A percentile compares a stretch with the other conserved stretches of the same genome.
phyloP scores from a whole-genome alignment of 30 jellyfish, hydroid and myxozoan species.

The Aurelia sp. region DNA sequence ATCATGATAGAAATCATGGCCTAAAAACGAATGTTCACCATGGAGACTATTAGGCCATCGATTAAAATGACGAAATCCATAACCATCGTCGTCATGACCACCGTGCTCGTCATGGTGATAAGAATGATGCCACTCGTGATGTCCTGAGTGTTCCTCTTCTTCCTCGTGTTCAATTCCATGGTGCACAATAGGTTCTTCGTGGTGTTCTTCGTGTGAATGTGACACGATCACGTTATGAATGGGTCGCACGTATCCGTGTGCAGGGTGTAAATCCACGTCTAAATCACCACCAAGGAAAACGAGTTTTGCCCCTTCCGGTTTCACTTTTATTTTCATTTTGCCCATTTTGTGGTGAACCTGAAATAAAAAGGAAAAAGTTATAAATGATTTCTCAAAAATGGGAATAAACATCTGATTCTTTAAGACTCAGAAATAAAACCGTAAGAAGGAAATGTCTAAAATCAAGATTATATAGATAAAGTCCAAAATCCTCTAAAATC shows the following conservation, averaged over 20 bases:
- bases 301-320: constrained; percentile 96
- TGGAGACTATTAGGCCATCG: constrained; percentile 65
- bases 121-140: constrained; percentile 65
- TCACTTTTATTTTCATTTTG: constrained; percentile 88
- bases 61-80: constrained; percentile 68
- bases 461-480: too few species aligned
- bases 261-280: constrained; percentile 91
- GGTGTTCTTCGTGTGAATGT: constrained; percentile 38
- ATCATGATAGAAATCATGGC: constrained; percentile 58
- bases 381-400: too few species aligned
- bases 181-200: constrained; percentile 51
- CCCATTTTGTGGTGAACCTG: constrained; percentile 95
- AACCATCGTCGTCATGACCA: constrained; percentile 80
- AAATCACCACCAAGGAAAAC: constrained; percentile 91
- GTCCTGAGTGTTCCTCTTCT: constrained; percentile 57
- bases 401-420: too few species aligned
- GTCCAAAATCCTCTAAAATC: too few species aligned
- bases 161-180: constrained; percentile 65
- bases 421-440: too few species aligned
- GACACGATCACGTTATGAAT: constrained; percentile 63
- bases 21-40: constrained; percentile 53
- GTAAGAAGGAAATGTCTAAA: too few species aligned
- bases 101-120: constrained; percentile 76
- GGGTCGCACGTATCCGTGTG: constrained; percentile 84
- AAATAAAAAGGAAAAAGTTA: too few species aligned